phyloP scores from a whole-genome alignment of 53 echinoderm and acorn worm genomes.

The Holothuria scabra region DNA sequence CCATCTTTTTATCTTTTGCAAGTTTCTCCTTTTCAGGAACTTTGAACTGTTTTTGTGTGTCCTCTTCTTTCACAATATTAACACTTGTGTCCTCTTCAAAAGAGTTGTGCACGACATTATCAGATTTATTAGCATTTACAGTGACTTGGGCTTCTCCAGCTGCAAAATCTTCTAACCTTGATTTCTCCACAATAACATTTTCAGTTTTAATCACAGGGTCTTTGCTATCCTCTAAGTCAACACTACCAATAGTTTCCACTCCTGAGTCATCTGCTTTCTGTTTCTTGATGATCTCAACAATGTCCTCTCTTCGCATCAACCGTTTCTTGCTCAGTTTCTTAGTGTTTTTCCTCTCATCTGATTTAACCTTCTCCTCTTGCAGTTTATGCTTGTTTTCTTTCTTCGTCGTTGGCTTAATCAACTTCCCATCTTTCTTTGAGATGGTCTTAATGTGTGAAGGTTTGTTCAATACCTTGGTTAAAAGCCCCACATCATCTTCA shows the following conservation, averaged over 20 bases:
- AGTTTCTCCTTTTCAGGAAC: neutral
- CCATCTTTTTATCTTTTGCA: neutral
- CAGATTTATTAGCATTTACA: neutral
- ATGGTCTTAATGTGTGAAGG: neutral
- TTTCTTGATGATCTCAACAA: constrained; percentile 25
- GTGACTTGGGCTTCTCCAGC: neutral
- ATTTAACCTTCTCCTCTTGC: neutral
- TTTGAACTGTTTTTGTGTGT: neutral
- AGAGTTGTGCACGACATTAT: neutral
- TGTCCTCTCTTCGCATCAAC: neutral
- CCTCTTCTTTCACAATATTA: neutral
- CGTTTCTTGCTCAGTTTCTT: neutral
- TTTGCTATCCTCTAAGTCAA: constrained; percentile 7
- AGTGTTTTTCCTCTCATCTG: neutral
- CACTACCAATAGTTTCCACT: constrained; percentile 18
- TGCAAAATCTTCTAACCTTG: neutral
- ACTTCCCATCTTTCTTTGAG: neutral
- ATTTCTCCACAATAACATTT: neutral
- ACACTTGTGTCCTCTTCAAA: neutral
- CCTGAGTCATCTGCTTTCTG: constrained; percentile 37
- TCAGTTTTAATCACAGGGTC: neutral
- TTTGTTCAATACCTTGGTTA: neutral
- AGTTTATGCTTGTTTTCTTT: neutral
- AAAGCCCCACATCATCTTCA: neutral
- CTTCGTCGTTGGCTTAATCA: neutral